Evolutionary conservation across 2,113 vertebrate species (phyloP).

Genomic region (Prionailurus bengalensis): DNA sequence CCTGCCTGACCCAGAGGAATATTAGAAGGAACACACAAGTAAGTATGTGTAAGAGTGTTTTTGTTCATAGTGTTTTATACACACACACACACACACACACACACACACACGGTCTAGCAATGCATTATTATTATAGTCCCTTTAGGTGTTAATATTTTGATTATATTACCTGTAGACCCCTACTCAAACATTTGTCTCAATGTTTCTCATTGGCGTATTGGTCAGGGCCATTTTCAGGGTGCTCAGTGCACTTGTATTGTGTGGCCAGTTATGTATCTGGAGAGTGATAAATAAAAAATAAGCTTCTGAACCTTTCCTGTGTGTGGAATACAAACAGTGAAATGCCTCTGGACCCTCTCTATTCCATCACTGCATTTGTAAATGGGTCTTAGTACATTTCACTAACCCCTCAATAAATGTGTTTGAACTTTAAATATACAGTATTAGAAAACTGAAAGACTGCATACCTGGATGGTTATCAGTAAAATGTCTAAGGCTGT

Average conservation of each 20-base stretch:
- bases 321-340: neutral
- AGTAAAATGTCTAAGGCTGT: conserved; percentile 97
- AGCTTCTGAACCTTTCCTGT: neutral
- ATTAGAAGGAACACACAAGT: neutral
- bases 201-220: conserved; percentile 15
- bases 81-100: neutral
- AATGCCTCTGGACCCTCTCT: neutral
- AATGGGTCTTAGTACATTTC: conserved; percentile 14
- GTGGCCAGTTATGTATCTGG: neutral
- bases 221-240: conserved; percentile 27
- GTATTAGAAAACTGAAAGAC: conserved; percentile 67
- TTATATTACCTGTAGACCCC: neutral
- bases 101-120: neutral
- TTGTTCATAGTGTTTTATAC: neutral
- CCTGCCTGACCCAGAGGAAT: neutral
- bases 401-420: neutral
- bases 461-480: conserved; percentile 97
- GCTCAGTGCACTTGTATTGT: neutral
- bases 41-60: neutral
- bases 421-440: conserved; percentile 73
- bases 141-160: conserved; percentile 19
- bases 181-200: neutral
- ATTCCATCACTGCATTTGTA: neutral
- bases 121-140: neutral
- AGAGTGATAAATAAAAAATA: neutral